Percentiles rank a stretch among this genome's conserved stretches.
Conservation (phyloP, 2,797 vertebrate species). For the Apodemus agrarius region DNA sequence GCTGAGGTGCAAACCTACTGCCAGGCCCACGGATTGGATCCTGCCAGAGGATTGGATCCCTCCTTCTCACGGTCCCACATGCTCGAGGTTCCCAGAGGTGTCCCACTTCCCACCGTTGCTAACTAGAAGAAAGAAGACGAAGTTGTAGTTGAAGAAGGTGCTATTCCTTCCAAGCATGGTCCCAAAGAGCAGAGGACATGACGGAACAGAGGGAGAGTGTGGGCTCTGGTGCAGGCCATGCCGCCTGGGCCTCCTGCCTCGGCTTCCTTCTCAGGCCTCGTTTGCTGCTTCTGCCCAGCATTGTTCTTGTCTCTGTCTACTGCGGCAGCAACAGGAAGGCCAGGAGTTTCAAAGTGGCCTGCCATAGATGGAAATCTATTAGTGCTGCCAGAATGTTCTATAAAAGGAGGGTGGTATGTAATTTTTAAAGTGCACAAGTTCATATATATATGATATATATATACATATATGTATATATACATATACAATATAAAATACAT, state of each 20-base stretch:
- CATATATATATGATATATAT: no score
- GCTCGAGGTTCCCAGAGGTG: background rate
- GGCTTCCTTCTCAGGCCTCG: background rate
- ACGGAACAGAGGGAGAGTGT: background rate
- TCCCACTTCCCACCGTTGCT: background rate
- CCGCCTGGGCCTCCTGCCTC: background rate
- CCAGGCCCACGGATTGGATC: background rate
- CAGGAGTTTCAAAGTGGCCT: background rate
- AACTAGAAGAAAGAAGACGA: background rate
- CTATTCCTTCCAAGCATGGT: background rate
- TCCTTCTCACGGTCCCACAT: background rate
- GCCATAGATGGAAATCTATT: background rate
- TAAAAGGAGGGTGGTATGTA: background rate
- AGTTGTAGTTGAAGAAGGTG: background rate
- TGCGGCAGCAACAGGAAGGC: background rate
- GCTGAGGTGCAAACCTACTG: background rate
- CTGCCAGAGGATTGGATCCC: background rate
- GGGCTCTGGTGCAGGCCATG: background rate
- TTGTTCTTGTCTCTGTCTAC: background rate
- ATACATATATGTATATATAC: no score
- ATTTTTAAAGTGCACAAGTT: conserved; percentile 35
- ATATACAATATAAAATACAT: no score
- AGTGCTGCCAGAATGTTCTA: background rate
- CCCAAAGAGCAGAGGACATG: background rate
- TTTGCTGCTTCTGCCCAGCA: background rate